These are phyloP conservation scores for Diorhabda carinulata DNA, from an alignment of 1,140 invertebrate genomes.

Conservation along the genomic window DNA sequence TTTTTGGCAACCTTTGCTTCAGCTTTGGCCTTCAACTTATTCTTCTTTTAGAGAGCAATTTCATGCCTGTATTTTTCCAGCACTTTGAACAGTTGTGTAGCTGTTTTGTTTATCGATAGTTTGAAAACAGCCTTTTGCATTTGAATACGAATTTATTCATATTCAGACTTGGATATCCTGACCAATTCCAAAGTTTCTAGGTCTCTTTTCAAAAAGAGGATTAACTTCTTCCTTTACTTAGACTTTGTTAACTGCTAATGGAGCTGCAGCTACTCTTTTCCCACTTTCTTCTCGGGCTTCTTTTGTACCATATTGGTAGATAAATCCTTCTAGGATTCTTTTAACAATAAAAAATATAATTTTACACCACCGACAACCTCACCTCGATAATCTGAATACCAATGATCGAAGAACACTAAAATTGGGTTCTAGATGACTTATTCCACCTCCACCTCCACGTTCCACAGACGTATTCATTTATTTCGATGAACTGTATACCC, in stretches of 20 bases:
- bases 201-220: slow-evolving; percentile 95
- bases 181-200: slow-evolving; percentile 99
- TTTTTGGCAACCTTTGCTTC: slow-evolving; percentile 85
- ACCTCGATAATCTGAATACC: not conserved
- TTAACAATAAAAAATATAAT: slow-evolving; percentile 5
- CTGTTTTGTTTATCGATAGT: slow-evolving; percentile 85
- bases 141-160: slow-evolving; percentile 96
- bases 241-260: slow-evolving; percentile 85
- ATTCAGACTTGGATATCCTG: slow-evolving; percentile 99
- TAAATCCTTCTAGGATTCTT: slow-evolving; percentile 1
- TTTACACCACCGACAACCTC: slow-evolving; percentile 8
- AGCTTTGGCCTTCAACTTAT: slow-evolving; percentile 76
- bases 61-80: slow-evolving; percentile 97
- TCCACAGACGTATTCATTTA: too few species aligned
- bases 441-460: too few species aligned
- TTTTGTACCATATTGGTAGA: slow-evolving; percentile 44
- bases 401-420: not conserved
- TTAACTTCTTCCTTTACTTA: slow-evolving; percentile 91
- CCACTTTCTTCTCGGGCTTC: slow-evolving; percentile 83
- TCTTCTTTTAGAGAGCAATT: slow-evolving; percentile 83
- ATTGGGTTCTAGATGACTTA: too few species aligned
- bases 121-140: slow-evolving; percentile 92
- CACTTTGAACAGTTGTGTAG: slow-evolving; percentile 63
- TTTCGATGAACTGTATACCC: too few species aligned
- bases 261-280: slow-evolving; percentile 93